These are phyloP conservation scores for Spialia ferax DNA, from an alignment of 2,888 invertebrate genomes.

Conservation along the genomic window DNA sequence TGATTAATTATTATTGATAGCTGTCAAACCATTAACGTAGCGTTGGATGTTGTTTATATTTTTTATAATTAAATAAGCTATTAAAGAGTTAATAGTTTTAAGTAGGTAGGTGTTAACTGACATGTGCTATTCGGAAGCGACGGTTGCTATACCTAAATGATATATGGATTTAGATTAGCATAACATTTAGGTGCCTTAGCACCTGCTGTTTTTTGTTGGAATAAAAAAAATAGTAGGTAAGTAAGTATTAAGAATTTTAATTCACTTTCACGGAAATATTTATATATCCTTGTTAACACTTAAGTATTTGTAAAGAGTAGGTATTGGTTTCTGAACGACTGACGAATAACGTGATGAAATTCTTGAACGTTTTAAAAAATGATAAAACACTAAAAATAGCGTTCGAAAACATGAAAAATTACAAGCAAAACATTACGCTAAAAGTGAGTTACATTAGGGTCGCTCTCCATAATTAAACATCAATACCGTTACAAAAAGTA, in stretches of 20 bases:
- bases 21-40: constrained; percentile 13
- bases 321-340: constrained; percentile 20
- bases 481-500: constrained; percentile 87
- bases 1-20: constrained; percentile 69
- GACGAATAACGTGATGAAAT: constrained; percentile 27
- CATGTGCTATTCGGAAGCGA: too few species aligned
- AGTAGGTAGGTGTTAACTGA: not conserved
- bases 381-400: constrained; percentile 32
- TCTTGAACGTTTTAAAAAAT: constrained; percentile 1
- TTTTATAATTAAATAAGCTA: not conserved
- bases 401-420: constrained; percentile 60
- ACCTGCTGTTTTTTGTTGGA: too few species aligned
- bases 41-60: not conserved
- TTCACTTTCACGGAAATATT: not conserved
- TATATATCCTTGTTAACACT: not conserved
- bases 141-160: too few species aligned
- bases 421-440: constrained; percentile 75
- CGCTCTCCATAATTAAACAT: constrained; percentile 85
- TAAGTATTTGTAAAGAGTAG: constrained; percentile 1
- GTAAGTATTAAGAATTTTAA: not conserved
- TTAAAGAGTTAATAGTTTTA: not conserved
- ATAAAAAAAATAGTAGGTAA: too few species aligned
- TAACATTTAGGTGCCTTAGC: too few species aligned
- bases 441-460: constrained; percentile 78
- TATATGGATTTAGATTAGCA: too few species aligned